Evolutionary conservation across 92 coral and sea anemone species (phyloP), one percentile per base, ranked within the genome.

Genomic region (Parazoanthus darwini): DNA sequence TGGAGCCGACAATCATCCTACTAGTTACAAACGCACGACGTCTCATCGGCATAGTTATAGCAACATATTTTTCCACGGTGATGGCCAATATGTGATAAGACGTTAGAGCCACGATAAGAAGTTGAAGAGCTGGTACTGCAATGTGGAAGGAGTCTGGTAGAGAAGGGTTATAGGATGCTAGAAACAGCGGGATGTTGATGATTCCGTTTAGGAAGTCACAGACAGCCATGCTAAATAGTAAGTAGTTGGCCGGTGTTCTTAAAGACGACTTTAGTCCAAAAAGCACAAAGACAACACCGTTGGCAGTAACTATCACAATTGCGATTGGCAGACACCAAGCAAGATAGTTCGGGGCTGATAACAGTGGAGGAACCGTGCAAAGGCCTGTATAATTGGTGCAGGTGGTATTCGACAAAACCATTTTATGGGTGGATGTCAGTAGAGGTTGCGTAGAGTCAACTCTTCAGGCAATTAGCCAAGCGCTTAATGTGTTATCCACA

Each of bases 21-120:
- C 14, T 0, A 4, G 87, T 84, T 35, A 84, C 63, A 29, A 84
- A 42, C 0, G 37, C 65, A 26, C 66, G 87, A 10, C 87, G 77
- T 33, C 48, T 84, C 11, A 84, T 51, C 23, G 87, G 87, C 87
- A 46, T 84, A 33, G 87, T 84, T 70, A 84, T 71, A 4, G 87
- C 87, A 48, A 84, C 5, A 50, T 84, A 71, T 23, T 72, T 84
- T 35, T 84, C 87, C 26, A 25, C 78, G 46, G 87, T 84, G 46
- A 84, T 46, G 3, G 79, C 87, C 43, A 84, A 10, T 29, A 84
- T 84, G 87, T 84, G 87, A 71, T 70, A 84, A 1, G 87, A 70
- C 10, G 77, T 84, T 15, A 46, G 23, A 23, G 43, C 78, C 70
- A 84, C 87, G 13, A 68, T 72, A 29, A 84, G 68, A 18, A 70